phyloP scores from a whole-genome alignment of 2,888 invertebrate genomes.

The Sepiola atlantica region DNA sequence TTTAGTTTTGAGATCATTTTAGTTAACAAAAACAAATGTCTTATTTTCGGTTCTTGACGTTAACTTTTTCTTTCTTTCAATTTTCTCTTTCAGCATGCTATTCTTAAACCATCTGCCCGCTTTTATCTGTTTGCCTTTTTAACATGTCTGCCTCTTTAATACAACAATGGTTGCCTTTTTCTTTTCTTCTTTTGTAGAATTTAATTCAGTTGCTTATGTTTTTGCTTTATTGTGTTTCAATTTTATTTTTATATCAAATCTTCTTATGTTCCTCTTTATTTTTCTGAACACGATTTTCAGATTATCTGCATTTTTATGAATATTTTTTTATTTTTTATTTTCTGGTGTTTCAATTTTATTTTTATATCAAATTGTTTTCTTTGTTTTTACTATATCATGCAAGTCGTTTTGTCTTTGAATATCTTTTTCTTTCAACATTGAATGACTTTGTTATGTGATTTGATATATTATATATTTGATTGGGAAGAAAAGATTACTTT shows the following conservation, averaged over 20 bases:
- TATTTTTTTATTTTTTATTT: neutral
- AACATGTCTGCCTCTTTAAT: neutral
- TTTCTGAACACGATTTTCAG: neutral
- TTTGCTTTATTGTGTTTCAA: too few species aligned
- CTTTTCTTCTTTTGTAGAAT: neutral
- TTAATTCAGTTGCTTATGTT: neutral
- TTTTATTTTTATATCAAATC: neutral
- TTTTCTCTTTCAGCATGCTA: neutral
- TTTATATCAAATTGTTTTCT: neutral
- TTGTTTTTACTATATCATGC: neutral
- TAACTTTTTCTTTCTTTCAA: neutral
- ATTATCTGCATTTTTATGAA: neutral
- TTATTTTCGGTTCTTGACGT: too few species aligned
- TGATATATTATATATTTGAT: too few species aligned
- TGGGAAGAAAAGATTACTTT: too few species aligned
- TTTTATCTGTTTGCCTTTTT: neutral
- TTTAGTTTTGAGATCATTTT: neutral
- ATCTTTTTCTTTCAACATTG: neutral
- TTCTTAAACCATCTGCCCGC: neutral
- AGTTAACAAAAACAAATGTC: neutral
- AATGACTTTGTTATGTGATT: neutral
- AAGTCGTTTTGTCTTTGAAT: neutral
- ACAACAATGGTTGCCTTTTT: neutral
- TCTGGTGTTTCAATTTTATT: neutral
- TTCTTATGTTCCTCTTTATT: neutral